phyloP scores from a whole-genome alignment of 1,140 invertebrate genomes.

The Diabrotica undecimpunctata region DNA sequence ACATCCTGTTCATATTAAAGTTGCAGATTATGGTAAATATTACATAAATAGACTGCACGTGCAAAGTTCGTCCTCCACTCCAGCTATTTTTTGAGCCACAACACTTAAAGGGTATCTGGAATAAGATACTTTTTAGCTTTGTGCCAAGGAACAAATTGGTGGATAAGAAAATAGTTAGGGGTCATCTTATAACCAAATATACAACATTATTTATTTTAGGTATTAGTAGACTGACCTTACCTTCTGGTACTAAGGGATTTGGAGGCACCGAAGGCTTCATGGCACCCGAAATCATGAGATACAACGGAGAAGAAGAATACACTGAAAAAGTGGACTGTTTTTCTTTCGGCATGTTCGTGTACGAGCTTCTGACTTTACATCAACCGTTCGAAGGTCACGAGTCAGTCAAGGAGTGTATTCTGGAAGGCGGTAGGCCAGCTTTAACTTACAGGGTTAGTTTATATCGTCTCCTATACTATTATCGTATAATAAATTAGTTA shows the following conservation, averaged over 20 bases:
- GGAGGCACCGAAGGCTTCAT: conserved; percentile 97
- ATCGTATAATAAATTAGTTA: background rate
- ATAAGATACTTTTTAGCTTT: no score
- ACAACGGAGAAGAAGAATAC: conserved; percentile 98
- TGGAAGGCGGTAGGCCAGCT: conserved; percentile 89
- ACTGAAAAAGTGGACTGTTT: conserved; percentile 99
- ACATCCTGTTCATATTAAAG: conserved; percentile 78
- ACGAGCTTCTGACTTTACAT: conserved; percentile 89
- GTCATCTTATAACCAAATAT: background rate
- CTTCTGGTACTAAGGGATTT: conserved; percentile 94
- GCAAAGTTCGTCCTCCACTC: no score
- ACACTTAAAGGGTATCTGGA: no score
- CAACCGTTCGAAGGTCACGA: conserved; percentile 95
- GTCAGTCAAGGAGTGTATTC: conserved; percentile 91
- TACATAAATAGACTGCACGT: conserved; percentile 29
- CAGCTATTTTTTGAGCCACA: no score
- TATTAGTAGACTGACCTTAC: conserved; percentile 82
- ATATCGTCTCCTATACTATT: background rate
- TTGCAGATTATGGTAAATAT: conserved; percentile 86
- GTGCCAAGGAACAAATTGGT: no score
- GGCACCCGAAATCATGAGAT: conserved; percentile 97
- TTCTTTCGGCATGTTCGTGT: conserved; percentile 99
- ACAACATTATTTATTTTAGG: conserved; percentile 49
- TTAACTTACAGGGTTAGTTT: conserved; percentile 70
- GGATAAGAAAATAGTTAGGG: no score